Base-by-base conservation (phyloP, 2,888 invertebrate genomes). In the Philereme vetulata region DNA sequence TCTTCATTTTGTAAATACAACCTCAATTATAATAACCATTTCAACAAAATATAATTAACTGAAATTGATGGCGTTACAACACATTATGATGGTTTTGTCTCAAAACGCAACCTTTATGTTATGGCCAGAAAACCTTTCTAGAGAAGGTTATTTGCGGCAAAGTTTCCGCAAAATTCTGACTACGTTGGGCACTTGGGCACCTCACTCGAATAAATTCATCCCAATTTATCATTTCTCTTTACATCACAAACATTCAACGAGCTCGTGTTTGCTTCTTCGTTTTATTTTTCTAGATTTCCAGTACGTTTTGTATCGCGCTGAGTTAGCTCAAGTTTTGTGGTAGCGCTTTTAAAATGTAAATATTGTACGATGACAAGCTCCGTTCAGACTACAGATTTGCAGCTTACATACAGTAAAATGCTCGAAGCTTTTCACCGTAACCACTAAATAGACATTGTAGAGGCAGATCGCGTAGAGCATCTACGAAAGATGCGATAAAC, bases 1-100 rank as follows among this genome's bases (percentile, higher is more conserved):
- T 81, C 80, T 77, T 80, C 75, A 76, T 77, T 82, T 75, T 76
- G 75, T 75, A 75, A 76, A 80, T 77, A 77, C 67, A 61, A 64
- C 61, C 60, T 42, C 50, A 53, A 45, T 76, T 70, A 67, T 61
- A 72, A 75, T 72, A 73, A 77, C 75, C 72, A 72, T 65, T 64
- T 60, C 67, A 73, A 67, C 70, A 56, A 68, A 42, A 52, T 43
- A 56, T 50, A 43, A 51, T 43, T 62, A 54, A 56, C 44, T 53
- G 36, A 42, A 32, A 45, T 45, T 42, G 42, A 5, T 42, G 9
- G 10, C 10, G 10, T 5, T 10, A 4, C 10, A 10, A 42, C 10
- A 42, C 42, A n/a, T 10, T 10, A 10, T 42, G 10, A 4, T 42
- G 42, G 5, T 32, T n/a, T 45, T 46, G 40, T 8, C 36, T 44